Base-by-base conservation (phyloP, 2,113 vertebrate genomes). In the Vidua chalybeata region DNA sequence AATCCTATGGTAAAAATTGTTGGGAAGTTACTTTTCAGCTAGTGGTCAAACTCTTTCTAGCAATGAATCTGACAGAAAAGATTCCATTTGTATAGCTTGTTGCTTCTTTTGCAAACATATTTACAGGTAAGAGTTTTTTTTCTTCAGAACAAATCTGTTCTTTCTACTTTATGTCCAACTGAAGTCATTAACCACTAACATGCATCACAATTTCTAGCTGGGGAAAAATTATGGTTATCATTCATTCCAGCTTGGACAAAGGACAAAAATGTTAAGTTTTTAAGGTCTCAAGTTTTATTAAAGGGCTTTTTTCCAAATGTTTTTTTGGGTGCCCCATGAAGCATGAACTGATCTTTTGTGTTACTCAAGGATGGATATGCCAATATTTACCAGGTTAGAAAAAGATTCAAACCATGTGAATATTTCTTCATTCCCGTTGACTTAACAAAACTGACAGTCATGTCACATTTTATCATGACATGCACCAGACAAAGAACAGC, bases 381-480 rank as follows among this genome's bases (percentile, higher is more conserved):
- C 64, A 43, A 66, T 95, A 79, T 75, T 79, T 85, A 79, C 26
- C 66, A 94, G 45, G 23, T 93, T 51, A 86, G 45, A 41, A 93
- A 95, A 93, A 84, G 19, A 83, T 95, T 87, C 56, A 79, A 93
- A 66, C 82, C 66, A 80, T 63, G 85, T 95, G 89, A 87, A 75
- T 96, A 95, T 95, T 97, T 96, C 33, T 84, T 87, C 18, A 79
- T 95, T 96, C 84, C 69, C 90, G n/a, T 76, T 97, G 88, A 84
- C n/a, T 95, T 95, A 97, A 77, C 7, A 46, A 97, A 97, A 95
- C 79, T 91, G 93, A 94, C 81, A 97, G 74, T 86, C 84, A 54
- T 91, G 91, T 95, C 87, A 96, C 58, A 90, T 96, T 97, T 97
- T 93, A 97, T 97, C 59, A 88, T 87, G 75, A 79, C 72, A 86